Evolutionary conservation across 2,888 invertebrate species (phyloP), one percentile per base, ranked within the genome.

Genomic region (Zootermopsis nevadensis): DNA sequence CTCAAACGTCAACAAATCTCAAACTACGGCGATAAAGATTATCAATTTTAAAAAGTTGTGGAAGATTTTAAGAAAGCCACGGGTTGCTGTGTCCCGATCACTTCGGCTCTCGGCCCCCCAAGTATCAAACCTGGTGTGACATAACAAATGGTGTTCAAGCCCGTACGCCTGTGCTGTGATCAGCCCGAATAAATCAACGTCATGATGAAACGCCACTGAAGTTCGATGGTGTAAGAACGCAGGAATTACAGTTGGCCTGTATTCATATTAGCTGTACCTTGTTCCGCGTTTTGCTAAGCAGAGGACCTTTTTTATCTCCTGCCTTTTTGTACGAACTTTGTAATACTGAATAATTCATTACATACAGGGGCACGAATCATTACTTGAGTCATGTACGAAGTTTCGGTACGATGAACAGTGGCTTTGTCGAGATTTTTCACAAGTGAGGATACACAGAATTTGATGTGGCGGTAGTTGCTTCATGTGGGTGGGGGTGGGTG

Each of bases 321-420:
- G 27, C 31, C 1, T 74, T 77, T 77, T 55, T 79, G n/a, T 55
- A n/a, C 55, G 55, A 60, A 55, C 35, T 66, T n/a, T 33, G 79
- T 66, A 79, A 79, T 79, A 79, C 35, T 79, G 79, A 79, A 79
- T 79, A 79, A 79, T 79, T 79, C 79, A 79, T 79, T 79, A 79
- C 79, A 35, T 33, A 79, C 55, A 22, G 33, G 87, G 89, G 88
- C 88, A 89, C 89, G 89, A 89, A 89, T 89, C 89, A 89, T 89
- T 89, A 89, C 89, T 88, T 88, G 88, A 88, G 87, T 87, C 88
- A 85, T 85, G 85, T 79, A 55, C 79, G n/a, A 38, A 79, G 60
- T 85, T 88, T 88, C 88, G 88, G 88, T 88, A 88, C 89, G 88
- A 88, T 88, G 89, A 88, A 87, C 88, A 88, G 38, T 74, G 74